phyloP scores from a whole-genome alignment of 2,113 vertebrate species.

The Ellobius talpinus region DNA sequence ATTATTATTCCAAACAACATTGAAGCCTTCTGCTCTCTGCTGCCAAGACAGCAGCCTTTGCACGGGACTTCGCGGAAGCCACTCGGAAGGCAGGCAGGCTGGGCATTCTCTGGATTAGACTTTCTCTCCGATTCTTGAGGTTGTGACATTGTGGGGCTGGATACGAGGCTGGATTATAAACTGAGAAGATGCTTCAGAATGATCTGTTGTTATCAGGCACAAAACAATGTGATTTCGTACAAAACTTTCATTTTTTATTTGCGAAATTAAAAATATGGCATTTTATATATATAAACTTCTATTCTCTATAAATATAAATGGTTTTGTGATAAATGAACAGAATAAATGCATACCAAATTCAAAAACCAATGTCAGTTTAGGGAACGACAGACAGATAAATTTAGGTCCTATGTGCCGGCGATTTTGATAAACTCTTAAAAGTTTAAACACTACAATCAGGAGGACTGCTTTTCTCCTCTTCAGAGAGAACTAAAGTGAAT shows the following conservation, averaged over 20 bases:
- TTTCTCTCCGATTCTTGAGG: conserved; percentile 80
- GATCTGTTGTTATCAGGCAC: conserved; percentile 76
- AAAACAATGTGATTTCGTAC: conserved; percentile 88
- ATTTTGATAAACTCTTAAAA: conserved; percentile 85
- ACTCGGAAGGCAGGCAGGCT: conserved; percentile 68
- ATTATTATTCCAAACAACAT: conserved; percentile 57
- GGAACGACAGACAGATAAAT: conserved; percentile 87
- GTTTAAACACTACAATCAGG: conserved; percentile 85
- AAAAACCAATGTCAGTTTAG: conserved; percentile 89
- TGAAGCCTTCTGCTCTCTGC: conserved; percentile 77
- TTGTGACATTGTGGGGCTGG: conserved; percentile 76
- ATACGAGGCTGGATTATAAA: conserved; percentile 63
- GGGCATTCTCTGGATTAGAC: conserved; percentile 77
- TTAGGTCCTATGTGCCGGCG: conserved; percentile 85
- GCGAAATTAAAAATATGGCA: conserved; percentile 94
- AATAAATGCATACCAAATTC: conserved; percentile 93
- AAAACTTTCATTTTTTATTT: conserved; percentile 95
- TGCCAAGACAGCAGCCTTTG: conserved; percentile 72
- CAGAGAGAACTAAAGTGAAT: conserved; percentile 84
- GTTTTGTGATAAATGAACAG: conserved; percentile 92
- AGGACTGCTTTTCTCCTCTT: conserved; percentile 81
- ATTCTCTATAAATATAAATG: conserved; percentile 98
- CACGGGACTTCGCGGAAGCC: conserved; percentile 75
- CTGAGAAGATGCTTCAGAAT: conserved; percentile 73
- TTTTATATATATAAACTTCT: conserved; percentile 93